These are phyloP conservation scores for Saguinus imperator DNA, from an alignment of 2,113 vertebrate genomes.

Conservation along the genomic window DNA sequence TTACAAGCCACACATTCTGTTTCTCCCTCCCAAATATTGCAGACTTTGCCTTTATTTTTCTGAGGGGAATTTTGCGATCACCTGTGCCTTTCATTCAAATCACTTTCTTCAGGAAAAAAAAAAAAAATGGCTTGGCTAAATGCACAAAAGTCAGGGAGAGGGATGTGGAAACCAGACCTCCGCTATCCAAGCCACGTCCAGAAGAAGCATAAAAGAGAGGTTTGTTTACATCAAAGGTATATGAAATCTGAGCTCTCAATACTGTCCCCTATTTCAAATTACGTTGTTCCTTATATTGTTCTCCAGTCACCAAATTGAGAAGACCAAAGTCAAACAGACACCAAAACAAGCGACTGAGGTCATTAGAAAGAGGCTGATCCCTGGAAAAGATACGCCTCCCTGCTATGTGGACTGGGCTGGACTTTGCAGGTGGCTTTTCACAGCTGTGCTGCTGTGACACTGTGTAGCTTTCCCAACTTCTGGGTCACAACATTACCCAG, in stretches of 20 bases:
- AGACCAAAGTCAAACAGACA: background rate
- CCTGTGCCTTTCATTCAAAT: background rate
- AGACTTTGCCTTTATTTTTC: background rate
- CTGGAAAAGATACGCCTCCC: background rate
- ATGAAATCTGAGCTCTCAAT: background rate
- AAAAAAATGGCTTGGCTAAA: background rate
- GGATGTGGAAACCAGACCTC: background rate
- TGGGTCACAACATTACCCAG: background rate
- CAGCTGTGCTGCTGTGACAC: background rate
- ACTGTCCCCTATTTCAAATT: background rate
- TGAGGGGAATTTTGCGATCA: background rate
- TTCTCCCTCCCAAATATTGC: background rate
- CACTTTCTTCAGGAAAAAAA: background rate
- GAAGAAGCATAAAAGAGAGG: background rate
- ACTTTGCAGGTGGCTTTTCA: background rate
- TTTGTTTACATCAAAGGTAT: background rate
- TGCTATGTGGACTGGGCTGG: background rate
- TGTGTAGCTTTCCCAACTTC: background rate
- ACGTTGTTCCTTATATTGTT: background rate
- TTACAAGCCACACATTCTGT: background rate
- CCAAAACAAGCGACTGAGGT: background rate
- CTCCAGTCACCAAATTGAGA: background rate
- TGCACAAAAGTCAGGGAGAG: background rate
- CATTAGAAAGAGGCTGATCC: background rate
- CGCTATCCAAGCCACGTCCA: background rate